Conservation (phyloP, 2,113 vertebrate genomes). For the Cyprinus carpio region DNA sequence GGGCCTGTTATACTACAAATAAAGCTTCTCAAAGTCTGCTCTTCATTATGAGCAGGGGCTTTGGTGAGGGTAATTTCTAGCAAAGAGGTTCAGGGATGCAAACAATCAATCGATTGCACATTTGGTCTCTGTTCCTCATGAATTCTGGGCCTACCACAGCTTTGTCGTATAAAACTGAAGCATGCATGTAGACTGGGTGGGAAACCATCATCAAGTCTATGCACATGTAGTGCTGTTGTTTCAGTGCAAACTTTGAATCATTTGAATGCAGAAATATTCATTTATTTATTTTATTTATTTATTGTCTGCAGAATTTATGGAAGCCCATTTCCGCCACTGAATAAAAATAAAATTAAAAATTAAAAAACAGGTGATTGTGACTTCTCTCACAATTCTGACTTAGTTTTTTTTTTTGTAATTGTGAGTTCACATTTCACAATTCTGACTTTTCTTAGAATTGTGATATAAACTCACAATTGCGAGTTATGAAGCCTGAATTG, state of each 20-base stretch:
- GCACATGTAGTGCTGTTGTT: not conserved
- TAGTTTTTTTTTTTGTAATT: no score
- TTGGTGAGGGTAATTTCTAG: conserved; percentile 51
- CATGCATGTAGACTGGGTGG: conserved; percentile 28
- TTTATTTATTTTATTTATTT: no score
- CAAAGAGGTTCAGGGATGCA: conserved; percentile 51
- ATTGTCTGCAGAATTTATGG: not conserved
- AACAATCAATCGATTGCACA: conserved; percentile 65
- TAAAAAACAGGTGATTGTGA: no score
- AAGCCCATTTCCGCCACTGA: no score
- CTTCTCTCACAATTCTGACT: no score
- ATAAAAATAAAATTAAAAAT: no score
- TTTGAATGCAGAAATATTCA: not conserved
- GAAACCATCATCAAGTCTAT: not conserved
- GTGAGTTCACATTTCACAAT: no score
- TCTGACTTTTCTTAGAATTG: no score
- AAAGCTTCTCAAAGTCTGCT: conserved; percentile 64
- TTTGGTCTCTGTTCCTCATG: conserved; percentile 52
- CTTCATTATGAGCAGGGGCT: conserved; percentile 63
- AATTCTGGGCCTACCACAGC: conserved; percentile 32
- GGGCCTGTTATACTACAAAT: conserved; percentile 65
- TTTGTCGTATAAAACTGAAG: conserved; percentile 8
- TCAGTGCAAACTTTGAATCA: not conserved
- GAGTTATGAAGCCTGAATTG: no score
- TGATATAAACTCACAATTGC: no score